These are phyloP conservation scores for Rhinatrema bivittatum DNA, from an alignment of 2,797 vertebrate species.

Conservation along the genomic window DNA sequence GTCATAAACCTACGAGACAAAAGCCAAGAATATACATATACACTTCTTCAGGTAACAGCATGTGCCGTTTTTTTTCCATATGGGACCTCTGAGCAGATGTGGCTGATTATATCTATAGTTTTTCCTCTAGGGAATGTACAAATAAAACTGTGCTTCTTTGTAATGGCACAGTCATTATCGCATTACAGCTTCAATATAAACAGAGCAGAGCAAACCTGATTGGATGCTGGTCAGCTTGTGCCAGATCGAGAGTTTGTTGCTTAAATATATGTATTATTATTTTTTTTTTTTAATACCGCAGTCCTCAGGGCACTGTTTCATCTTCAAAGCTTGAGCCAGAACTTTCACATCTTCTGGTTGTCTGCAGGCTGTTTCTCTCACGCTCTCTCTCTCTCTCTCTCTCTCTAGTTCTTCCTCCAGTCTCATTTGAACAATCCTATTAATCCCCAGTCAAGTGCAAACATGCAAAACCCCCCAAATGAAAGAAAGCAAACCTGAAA, in stretches of 20 bases:
- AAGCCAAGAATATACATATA: no score
- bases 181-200: conserved; percentile 10
- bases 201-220: conserved; percentile 27
- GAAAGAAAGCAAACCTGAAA: conserved; percentile 32
- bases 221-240: conserved; percentile 28
- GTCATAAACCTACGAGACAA: no score
- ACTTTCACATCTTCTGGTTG: conserved; percentile 36
- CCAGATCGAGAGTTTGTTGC: conserved; percentile 18
- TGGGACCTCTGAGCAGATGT: no score
- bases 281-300: conserved; percentile 27
- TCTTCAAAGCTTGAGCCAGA: conserved; percentile 41
- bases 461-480: conserved; percentile 36
- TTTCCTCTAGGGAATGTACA: no score
- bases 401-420: conserved; percentile 27
- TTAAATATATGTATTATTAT: not conserved
- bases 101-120: no score
- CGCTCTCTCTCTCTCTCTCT: not conserved
- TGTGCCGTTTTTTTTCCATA: no score
- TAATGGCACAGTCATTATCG: conserved; percentile 14
- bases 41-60: no score
- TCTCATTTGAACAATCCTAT: conserved; percentile 34
- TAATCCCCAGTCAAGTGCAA: conserved; percentile 54
- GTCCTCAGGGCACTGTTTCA: conserved; percentile 27
- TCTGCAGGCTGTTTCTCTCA: conserved; percentile 27
- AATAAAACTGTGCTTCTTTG: no score